phyloP scores from a whole-genome alignment of 2,113 vertebrate species.

The Psilopogon haemacephalus region DNA sequence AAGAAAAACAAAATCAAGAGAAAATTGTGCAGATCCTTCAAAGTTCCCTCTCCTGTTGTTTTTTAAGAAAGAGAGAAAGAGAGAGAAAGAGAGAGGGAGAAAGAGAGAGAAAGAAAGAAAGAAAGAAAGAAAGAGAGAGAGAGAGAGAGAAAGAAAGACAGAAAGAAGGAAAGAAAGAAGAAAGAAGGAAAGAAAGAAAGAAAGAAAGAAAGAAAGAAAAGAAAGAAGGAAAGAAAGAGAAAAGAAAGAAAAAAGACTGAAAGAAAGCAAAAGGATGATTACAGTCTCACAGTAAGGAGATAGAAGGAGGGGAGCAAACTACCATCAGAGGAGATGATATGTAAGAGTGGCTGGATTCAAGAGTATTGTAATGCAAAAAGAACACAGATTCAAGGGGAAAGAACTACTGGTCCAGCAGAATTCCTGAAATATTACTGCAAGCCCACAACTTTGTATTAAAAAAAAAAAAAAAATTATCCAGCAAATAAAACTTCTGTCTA shows the following conservation, averaged over 20 bases:
- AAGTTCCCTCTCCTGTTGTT: neutral
- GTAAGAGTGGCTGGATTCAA: neutral
- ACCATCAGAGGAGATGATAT: neutral
- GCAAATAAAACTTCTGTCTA: slow-evolving; percentile 59
- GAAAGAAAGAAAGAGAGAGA: too few species aligned
- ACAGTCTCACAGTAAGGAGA: slow-evolving; percentile 20
- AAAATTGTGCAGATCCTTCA: neutral
- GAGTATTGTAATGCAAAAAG: neutral
- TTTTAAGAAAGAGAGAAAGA: too few species aligned
- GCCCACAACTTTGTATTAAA: slow-evolving; percentile 17
- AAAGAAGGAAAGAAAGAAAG: too few species aligned
- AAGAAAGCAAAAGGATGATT: slow-evolving; percentile 50
- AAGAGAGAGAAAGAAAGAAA: neutral
- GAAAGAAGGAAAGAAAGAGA: too few species aligned
- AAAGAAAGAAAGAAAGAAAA: too few species aligned
- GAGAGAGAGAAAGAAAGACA: too few species aligned
- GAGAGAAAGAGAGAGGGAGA: too few species aligned
- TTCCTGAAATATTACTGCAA: slow-evolving; percentile 45
- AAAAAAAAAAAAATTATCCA: neutral
- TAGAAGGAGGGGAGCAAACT: slow-evolving; percentile 26
- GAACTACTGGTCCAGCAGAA: slow-evolving; percentile 4
- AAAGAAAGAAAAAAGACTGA: neutral
- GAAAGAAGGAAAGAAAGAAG: too few species aligned
- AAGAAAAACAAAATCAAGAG: neutral
- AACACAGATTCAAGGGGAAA: neutral